Percentiles rank a stretch among this genome's conserved stretches.
These are phyloP conservation scores for Stenchaetothrips biformis DNA, from an alignment of 2,888 invertebrate species.

Conservation along the genomic window DNA sequence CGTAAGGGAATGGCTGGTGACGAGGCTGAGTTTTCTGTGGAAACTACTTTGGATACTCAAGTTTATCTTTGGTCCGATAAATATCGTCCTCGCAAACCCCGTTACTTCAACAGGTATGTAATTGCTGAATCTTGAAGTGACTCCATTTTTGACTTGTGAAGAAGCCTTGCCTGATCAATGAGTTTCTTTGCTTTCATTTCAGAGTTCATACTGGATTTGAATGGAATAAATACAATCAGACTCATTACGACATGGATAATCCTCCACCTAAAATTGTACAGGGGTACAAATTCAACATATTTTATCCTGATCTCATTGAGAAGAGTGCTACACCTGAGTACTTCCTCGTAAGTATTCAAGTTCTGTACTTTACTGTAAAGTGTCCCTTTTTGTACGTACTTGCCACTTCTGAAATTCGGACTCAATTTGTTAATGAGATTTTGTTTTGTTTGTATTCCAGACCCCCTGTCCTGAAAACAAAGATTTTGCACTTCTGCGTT, in stretches of 20 bases:
- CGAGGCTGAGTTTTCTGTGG: conserved; percentile 88
- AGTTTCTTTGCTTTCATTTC: conserved; percentile 37
- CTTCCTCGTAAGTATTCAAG: conserved; percentile 61
- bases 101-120: conserved; percentile 83
- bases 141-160: background rate
- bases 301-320: conserved; percentile 98
- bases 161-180: background rate
- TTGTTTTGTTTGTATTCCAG: conserved; percentile 49
- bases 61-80: conserved; percentile 96
- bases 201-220: conserved; percentile 95
- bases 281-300: conserved; percentile 99
- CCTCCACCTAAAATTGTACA: conserved; percentile 99
- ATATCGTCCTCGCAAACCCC: conserved; percentile 92
- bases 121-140: background rate
- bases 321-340: conserved; percentile 89
- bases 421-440: conserved; percentile 25
- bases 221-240: conserved; percentile 99
- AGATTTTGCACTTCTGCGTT: conserved; percentile 91
- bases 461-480: conserved; percentile 86
- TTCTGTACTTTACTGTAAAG: background rate
- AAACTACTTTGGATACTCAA: conserved; percentile 78
- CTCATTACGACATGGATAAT: conserved; percentile 99
- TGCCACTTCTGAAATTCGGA: conserved; percentile 25
- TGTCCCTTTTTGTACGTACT: conserved; percentile 1
- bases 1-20: conserved; percentile 78